These are phyloP conservation scores for Hydroisotoma schaefferi DNA, from an alignment of 2,888 invertebrate genomes.

Conservation along the genomic window DNA sequence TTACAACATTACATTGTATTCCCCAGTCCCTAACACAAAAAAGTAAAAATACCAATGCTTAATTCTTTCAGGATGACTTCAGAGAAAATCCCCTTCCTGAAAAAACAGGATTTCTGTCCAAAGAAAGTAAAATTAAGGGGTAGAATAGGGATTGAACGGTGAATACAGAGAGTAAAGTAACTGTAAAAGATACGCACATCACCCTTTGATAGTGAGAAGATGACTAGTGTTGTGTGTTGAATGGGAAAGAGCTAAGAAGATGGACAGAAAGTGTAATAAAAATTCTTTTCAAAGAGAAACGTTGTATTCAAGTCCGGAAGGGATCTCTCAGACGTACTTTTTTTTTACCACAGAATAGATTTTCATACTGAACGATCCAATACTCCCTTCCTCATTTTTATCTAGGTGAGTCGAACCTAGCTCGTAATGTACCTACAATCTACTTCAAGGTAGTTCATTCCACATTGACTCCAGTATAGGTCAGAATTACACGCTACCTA, in stretches of 20 bases:
- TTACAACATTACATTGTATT: too few species aligned
- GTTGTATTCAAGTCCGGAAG: neutral
- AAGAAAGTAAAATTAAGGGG: conserved; percentile 3
- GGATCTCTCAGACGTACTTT: neutral
- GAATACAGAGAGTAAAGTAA: neutral
- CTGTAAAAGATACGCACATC: too few species aligned
- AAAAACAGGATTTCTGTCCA: too few species aligned
- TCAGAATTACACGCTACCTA: neutral
- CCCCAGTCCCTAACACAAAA: too few species aligned
- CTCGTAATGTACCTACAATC: neutral
- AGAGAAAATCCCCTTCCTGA: neutral
- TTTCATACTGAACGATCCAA: neutral
- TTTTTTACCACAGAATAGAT: neutral
- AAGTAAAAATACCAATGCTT: too few species aligned
- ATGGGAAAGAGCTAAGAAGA: conserved; percentile 2
- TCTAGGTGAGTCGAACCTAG: neutral
- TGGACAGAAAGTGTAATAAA: conserved; percentile 6
- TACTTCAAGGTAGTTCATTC: neutral
- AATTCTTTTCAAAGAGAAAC: conserved; percentile 5
- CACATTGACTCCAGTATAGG: neutral
- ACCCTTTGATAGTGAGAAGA: too few species aligned
- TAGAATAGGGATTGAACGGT: neutral
- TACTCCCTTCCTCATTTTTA: too few species aligned
- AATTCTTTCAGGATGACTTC: too few species aligned
- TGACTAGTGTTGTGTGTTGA: too few species aligned